Conservation (phyloP, 2,888 invertebrate species). For the Sturmia bella region DNA sequence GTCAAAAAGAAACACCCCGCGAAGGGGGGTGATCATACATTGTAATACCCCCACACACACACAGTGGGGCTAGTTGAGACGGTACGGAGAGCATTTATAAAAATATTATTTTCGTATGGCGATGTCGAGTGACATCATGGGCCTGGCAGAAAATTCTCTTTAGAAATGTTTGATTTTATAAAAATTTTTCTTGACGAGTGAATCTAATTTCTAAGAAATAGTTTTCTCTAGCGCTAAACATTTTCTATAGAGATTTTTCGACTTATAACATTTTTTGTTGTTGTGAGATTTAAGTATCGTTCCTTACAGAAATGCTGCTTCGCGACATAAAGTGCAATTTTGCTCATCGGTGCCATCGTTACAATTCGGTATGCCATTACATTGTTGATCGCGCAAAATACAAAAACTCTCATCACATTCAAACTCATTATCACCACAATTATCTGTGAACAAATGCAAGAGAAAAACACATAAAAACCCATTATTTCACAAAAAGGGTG, state of each 20-base stretch:
- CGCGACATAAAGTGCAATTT: slow-evolving; percentile 81
- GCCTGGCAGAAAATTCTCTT: no score
- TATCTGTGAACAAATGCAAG: slow-evolving; percentile 75
- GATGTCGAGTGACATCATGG: no score
- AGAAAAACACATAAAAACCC: slow-evolving; percentile 38
- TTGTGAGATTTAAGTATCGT: neutral
- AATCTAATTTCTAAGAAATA: no score
- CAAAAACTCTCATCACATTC: slow-evolving; percentile 85
- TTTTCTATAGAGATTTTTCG: neutral
- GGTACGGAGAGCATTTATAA: no score
- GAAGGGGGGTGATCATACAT: no score
- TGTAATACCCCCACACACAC: no score
- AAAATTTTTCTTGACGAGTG: no score
- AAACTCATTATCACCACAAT: slow-evolving; percentile 82
- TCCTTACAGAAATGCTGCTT: slow-evolving; percentile 81
- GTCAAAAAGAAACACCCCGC: no score
- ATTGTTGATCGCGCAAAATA: slow-evolving; percentile 83
- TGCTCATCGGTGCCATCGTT: slow-evolving; percentile 83
- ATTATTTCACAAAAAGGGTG: neutral
- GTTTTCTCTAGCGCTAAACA: no score
- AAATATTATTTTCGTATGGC: no score
- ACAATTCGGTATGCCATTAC: slow-evolving; percentile 83
- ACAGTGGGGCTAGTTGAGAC: no score
- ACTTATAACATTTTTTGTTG: slow-evolving; percentile 40
- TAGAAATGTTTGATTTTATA: no score